phyloP scores from a whole-genome alignment of 2,113 vertebrate species.

The Hippolais icterina region DNA sequence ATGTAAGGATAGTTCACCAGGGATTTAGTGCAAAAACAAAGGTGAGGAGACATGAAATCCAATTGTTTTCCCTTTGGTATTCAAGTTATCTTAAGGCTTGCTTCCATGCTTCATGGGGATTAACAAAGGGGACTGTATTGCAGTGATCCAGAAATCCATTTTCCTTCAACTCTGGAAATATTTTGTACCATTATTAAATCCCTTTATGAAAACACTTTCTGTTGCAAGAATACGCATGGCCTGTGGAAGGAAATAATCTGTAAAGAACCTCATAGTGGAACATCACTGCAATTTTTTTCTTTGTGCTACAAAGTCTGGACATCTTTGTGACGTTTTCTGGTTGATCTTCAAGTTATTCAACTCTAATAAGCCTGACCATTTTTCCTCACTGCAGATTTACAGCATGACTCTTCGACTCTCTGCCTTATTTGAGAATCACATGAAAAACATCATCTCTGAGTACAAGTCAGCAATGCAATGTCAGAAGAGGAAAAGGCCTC shows the following conservation, averaged over 20 bases:
- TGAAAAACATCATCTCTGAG: conserved; percentile 91
- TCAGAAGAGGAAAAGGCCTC: conserved; percentile 82
- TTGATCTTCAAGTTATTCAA: neutral
- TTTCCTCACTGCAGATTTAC: conserved; percentile 82
- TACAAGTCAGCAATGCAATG: conserved; percentile 90
- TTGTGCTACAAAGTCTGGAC: neutral
- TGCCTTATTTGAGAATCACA: conserved; percentile 92
- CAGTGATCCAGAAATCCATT: neutral
- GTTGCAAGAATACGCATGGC: neutral
- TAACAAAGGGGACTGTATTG: neutral
- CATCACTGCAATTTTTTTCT: neutral
- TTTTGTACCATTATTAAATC: neutral
- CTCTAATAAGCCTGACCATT: neutral
- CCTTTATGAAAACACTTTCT: neutral
- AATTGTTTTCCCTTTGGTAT: neutral
- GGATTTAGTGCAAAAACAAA: neutral
- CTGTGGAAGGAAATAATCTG: neutral
- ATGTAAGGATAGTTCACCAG: neutral
- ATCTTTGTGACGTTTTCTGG: neutral
- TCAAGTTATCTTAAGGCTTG: neutral
- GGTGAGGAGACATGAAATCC: neutral
- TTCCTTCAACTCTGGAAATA: neutral
- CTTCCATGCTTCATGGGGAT: neutral
- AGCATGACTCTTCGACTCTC: conserved; percentile 95
- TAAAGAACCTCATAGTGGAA: neutral